Base-by-base conservation (phyloP, 2,797 vertebrate genomes). In the Arctocebus calabarensis region DNA sequence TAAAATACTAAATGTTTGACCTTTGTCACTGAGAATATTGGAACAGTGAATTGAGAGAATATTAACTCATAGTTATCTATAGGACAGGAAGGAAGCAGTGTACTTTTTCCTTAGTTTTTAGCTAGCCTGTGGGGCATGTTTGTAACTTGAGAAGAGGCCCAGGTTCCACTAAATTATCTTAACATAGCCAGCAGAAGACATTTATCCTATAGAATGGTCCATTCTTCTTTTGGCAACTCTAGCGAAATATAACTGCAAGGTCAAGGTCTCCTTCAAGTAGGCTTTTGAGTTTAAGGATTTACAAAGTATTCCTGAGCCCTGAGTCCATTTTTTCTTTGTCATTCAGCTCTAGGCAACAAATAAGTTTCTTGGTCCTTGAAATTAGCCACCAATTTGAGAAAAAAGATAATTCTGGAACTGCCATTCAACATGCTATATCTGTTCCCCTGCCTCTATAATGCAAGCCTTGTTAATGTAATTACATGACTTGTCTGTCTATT, bases 381-480 rank as follows among this genome's bases (percentile, higher is more conserved):
- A 97, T 97, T 95, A 95, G 88, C 93, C 92, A 95, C 93, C 95
- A 94, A 94, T 81, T 91, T 95, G 68, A 96, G 74, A 97, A 90
- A 97, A 96, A 94, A 95, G 95, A 96, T 96, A 94, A 97, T 96
- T 97, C 92, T 92, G 75, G 90, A 96, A 75, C 85, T 94, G 71
- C 95, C 91, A 95, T 74, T 97, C 86, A 96, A 86, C 57, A 29
- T 81, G 88, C 88, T 97, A 43, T 97, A 95, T 92, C 97, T 97
- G 90, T 95, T 95, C 95, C 43, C 11, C 88, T 94, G 83, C 68
- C 88, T 96, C 95, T 70, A 45, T 90, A 95, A 94, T 96, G 59
- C 90, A 94, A 78, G 96, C n/a, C 57, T 97, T 96, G 92, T 89
- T 71, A 96, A 89, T 96, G 92, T 97, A 96, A 97, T 97, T 97